phyloP scores from a whole-genome alignment of 2,113 vertebrate species.

The Pungitius pungitius region DNA sequence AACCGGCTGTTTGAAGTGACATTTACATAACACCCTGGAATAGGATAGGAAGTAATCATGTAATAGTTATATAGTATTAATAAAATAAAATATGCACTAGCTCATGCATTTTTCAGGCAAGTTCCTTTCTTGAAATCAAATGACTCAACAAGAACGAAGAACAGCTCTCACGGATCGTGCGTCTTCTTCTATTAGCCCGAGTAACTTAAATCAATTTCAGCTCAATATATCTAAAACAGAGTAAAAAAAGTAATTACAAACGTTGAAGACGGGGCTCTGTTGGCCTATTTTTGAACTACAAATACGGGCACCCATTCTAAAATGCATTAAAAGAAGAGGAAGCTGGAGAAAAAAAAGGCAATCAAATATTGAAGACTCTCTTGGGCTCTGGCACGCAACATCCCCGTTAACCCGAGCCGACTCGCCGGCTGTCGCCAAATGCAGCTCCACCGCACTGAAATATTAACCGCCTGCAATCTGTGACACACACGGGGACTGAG shows the following conservation, averaged over 20 bases:
- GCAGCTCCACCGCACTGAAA: conserved; percentile 66
- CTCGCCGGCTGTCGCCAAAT: conserved; percentile 63
- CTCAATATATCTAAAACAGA: conserved; percentile 1
- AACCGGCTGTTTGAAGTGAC: background rate
- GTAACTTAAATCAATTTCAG: background rate
- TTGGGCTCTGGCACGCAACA: conserved; percentile 67
- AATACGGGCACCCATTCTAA: conserved; percentile 37
- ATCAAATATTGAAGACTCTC: conserved; percentile 78
- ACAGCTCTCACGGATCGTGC: background rate
- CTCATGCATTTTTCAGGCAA: conserved; percentile 7
- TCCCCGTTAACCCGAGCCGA: conserved; percentile 65
- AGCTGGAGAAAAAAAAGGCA: conserved; percentile 46
- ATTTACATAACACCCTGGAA: background rate
- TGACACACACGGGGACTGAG: conserved; percentile 43
- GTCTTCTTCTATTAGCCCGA: background rate
- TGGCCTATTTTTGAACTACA: conserved; percentile 15
- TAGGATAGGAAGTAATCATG: conserved; percentile 1
- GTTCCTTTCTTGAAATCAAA: background rate
- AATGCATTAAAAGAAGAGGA: conserved; percentile 63
- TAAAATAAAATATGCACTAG: conserved; percentile 11
- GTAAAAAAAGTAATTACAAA: background rate
- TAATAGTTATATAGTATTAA: background rate
- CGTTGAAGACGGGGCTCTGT: background rate
- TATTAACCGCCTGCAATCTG: conserved; percentile 75
- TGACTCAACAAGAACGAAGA: background rate